Evolutionary conservation across 53 echinoderm and acorn worm genomes (phyloP).

Genomic region (Holothuria leucospilota): DNA sequence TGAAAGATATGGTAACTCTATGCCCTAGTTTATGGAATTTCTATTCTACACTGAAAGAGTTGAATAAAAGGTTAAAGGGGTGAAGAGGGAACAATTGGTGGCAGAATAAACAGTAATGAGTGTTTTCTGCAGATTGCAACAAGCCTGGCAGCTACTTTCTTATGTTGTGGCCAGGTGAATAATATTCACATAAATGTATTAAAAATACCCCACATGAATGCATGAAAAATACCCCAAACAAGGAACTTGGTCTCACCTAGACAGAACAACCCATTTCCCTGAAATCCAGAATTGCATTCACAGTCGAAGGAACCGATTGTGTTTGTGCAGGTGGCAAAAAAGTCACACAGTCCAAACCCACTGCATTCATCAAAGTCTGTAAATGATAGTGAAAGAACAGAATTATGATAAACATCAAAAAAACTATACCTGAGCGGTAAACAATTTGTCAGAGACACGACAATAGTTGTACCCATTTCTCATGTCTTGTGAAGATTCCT

Average conservation of each 20-base stretch:
- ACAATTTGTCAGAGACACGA: background rate
- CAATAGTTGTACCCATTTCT: background rate
- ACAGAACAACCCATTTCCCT: constrained; percentile 44
- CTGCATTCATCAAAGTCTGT: constrained; percentile 69
- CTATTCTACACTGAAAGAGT: background rate
- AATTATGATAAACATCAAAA: background rate
- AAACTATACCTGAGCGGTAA: background rate
- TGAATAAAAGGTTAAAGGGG: background rate
- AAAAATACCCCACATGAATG: too few species aligned
- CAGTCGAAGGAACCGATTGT: constrained; percentile 56
- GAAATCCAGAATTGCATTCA: constrained; percentile 58
- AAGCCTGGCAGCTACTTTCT: too few species aligned
- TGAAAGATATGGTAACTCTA: too few species aligned
- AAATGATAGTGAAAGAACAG: background rate
- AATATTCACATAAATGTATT: too few species aligned
- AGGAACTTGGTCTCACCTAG: background rate
- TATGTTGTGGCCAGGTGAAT: too few species aligned
- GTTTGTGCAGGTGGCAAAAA: constrained; percentile 59
- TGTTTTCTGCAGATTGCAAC: background rate
- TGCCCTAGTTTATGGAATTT: too few species aligned
- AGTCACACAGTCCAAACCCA: background rate
- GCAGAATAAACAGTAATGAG: background rate
- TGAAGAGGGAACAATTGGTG: background rate
- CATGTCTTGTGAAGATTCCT: background rate
- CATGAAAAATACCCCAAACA: too few species aligned